Evolutionary conservation across 2,888 invertebrate species (phyloP).

Genomic region (Heliconius erato): DNA sequence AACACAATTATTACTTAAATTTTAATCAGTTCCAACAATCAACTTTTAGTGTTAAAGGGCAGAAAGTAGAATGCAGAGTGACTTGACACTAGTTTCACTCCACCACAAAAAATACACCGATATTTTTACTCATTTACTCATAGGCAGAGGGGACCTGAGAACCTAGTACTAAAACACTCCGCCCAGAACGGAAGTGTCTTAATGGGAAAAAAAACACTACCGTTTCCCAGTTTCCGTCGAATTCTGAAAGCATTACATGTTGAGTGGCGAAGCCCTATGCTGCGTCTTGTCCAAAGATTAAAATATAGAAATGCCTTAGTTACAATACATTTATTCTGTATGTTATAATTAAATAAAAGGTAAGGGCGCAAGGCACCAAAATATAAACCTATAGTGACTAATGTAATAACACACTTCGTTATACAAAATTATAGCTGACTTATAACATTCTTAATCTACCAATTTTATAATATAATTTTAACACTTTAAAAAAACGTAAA

Average conservation of each 20-base stretch:
- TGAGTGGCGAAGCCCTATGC: no score
- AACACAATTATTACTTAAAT: no score
- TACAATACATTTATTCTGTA: neutral
- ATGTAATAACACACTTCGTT: neutral
- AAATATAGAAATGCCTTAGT: neutral
- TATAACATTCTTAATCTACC: constrained; percentile 1
- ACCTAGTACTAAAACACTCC: no score
- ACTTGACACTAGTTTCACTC: neutral
- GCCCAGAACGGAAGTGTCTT: no score
- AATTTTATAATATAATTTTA: neutral
- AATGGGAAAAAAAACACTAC: no score
- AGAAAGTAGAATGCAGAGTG: neutral
- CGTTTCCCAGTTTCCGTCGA: no score
- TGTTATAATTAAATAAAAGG: neutral
- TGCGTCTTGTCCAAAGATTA: no score
- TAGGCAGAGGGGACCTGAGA: no score
- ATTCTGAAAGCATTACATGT: no score
- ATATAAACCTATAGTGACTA: neutral
- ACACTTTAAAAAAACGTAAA: neutral
- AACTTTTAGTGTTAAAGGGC: no score
- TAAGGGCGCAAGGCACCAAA: neutral
- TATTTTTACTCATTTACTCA: no score
- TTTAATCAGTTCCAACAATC: no score
- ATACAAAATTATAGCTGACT: constrained; percentile 7
- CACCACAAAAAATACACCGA: neutral